Base-by-base conservation (phyloP, 2,797 vertebrate genomes). In the Cheirogaleus major region DNA sequence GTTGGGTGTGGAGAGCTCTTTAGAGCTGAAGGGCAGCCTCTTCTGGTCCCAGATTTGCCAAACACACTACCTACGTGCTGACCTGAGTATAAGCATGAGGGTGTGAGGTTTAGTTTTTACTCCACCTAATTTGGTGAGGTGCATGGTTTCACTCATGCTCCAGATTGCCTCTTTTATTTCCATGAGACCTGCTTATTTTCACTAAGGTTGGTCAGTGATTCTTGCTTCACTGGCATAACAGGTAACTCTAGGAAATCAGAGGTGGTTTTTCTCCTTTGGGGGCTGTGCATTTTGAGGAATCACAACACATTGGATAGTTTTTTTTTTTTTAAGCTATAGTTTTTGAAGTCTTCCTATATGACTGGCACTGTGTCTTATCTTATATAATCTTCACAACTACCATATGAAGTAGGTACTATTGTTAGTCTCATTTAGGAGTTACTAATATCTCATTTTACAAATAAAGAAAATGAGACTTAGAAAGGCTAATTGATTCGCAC, bases 1-100 rank as follows among this genome's bases (percentile, higher is more conserved):
- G 79, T 82, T 95, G 96, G 97, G 97, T 87, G 95, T 97, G 96
- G 89, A 89, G 48, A 80, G 38, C 80, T 93, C 84, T 91, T 45
- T 67, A 35, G 91, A 95, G 94, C 94, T 0, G 11, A 92, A 95
- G 96, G 93, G 85, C 57, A 95, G 70, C 83, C 70, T 80, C 85
- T 95, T 93, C 82, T 81, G 82, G 70, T 88, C 84, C 52, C 81
- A 91, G 45, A 57, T 96, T 95, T 96, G 88, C 87, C 86, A 95
- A 96, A 95, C 61, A 93, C 59, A 90, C 81, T 76, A 55, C 59
- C 75, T 95, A 91, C 20, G 18, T 93, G 93, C 92, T 90, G 93
- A 85, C 81, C 81, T 72, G 78, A 92, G 85, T 48, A 18, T 86
- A 67, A 84, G 79, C 79, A 32, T 22, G 11, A 96, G 93, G 73